Evolutionary conservation across 2,113 vertebrate genomes (phyloP).

Genomic region (Ceyx margarethae): DNA sequence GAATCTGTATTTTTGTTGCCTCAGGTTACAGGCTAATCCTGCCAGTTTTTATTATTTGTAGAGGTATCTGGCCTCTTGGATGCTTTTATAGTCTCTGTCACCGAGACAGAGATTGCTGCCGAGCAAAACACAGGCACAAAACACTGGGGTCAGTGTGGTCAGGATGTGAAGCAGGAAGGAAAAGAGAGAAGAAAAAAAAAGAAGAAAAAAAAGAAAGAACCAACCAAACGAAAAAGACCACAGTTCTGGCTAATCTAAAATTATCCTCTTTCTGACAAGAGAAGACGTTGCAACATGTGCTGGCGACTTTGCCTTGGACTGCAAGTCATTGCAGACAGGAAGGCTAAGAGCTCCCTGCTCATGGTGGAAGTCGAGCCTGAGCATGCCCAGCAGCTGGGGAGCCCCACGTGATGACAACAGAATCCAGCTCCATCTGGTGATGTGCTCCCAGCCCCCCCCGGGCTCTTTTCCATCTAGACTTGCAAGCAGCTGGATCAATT

Average conservation of each 20-base stretch:
- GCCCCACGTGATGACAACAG: constrained; percentile 81
- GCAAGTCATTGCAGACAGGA: constrained; percentile 16
- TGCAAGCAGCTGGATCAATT: constrained; percentile 88
- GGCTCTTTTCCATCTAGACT: constrained; percentile 86
- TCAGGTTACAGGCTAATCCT: constrained; percentile 67
- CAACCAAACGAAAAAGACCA: neutral
- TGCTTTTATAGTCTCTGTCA: constrained; percentile 49
- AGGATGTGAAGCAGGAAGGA: neutral
- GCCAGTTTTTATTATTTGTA: constrained; percentile 67
- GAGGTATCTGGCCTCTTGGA: constrained; percentile 38
- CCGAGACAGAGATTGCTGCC: constrained; percentile 2
- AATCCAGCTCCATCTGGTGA: constrained; percentile 84
- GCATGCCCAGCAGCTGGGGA: constrained; percentile 81
- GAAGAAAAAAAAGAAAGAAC: neutral
- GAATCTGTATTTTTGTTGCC: constrained; percentile 57
- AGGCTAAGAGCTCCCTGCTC: neutral
- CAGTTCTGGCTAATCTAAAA: constrained; percentile 57
- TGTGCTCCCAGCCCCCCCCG: constrained; percentile 64
- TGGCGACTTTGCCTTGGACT: neutral
- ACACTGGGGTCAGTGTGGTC: neutral
- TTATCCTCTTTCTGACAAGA: constrained; percentile 41
- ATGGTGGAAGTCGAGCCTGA: constrained; percentile 58
- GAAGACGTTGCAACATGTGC: constrained; percentile 32
- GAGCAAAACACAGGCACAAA: constrained; percentile 2
- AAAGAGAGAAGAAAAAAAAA: rapidly evolving